Evolutionary conservation across 2,888 invertebrate genomes (phyloP).

Genomic region (Eutolmus rufibarbis): DNA sequence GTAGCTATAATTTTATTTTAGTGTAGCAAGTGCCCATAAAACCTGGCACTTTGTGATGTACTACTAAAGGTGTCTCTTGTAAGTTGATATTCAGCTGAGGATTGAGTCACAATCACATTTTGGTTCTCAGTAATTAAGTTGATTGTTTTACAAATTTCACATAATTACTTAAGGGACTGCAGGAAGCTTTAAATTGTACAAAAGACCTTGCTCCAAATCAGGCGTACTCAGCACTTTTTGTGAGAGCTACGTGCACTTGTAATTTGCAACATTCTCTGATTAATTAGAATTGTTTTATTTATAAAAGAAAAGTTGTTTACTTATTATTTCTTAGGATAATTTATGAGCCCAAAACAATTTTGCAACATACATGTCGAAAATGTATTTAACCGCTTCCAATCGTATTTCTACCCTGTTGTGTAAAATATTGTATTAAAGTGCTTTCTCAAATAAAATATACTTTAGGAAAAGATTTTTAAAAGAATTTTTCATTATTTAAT

Average conservation of each 20-base stretch:
- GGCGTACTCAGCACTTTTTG: neutral
- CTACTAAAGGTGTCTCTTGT: slow-evolving; percentile 22
- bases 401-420: slow-evolving; percentile 8
- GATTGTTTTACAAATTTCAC: neutral
- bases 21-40: neutral
- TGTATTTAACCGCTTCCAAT: neutral
- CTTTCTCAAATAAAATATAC: slow-evolving; percentile 35
- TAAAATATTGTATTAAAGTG: slow-evolving; percentile 35
- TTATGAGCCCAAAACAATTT: neutral
- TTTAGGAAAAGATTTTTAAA: slow-evolving; percentile 12
- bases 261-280: slow-evolving; percentile 4
- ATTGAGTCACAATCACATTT: neutral
- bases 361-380: neutral
- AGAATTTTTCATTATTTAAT: neutral
- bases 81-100: neutral
- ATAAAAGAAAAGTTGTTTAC: slow-evolving; percentile 9
- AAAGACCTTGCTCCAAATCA: slow-evolving; percentile 2
- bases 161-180: slow-evolving; percentile 3
- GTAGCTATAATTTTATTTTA: neutral
- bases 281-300: slow-evolving; percentile 18
- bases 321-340: neutral
- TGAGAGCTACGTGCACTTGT: neutral
- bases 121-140: slow-evolving; percentile 3
- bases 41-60: neutral
- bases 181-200: slow-evolving; percentile 29